phyloP scores from a whole-genome alignment of 2,888 invertebrate genomes.

The Platynereis dumerilii region DNA sequence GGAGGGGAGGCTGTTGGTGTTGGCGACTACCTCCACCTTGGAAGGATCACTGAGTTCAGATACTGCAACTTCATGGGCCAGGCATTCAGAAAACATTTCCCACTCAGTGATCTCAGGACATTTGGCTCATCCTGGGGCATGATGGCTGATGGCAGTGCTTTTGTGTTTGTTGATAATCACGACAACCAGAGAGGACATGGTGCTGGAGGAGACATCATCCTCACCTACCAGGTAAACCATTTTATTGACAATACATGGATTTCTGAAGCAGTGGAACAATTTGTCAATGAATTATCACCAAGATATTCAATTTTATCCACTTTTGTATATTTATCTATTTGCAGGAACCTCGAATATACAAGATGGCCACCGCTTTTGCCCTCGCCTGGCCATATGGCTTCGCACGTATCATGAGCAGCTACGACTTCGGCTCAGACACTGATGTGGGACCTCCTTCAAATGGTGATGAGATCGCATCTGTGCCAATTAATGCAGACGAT shows the following conservation, averaged over 20 bases:
- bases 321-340: too few species aligned
- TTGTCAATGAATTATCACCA: too few species aligned
- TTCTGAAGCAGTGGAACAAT: too few species aligned
- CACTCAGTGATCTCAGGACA: slow-evolving; percentile 29
- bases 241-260: too few species aligned
- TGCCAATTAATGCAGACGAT: slow-evolving; percentile 45
- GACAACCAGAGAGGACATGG: slow-evolving; percentile 79
- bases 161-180: slow-evolving; percentile 88
- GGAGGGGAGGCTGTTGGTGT: slow-evolving; percentile 54
- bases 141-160: slow-evolving; percentile 64
- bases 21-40: slow-evolving; percentile 46
- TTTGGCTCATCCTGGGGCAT: slow-evolving; percentile 47
- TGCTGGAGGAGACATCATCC: slow-evolving; percentile 38
- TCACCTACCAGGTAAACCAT: slow-evolving; percentile 36
- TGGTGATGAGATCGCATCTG: slow-evolving; percentile 38
- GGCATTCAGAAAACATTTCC: slow-evolving; percentile 36
- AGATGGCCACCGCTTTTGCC: slow-evolving; percentile 77
- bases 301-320: too few species aligned
- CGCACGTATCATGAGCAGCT: slow-evolving; percentile 87
- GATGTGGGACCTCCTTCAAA: slow-evolving; percentile 42
- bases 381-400: slow-evolving; percentile 70
- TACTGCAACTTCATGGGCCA: slow-evolving; percentile 64
- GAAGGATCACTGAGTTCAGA: slow-evolving; percentile 80
- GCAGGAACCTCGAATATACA: slow-evolving; percentile 14
- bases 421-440: slow-evolving; percentile 64